phyloP scores from a whole-genome alignment of 2,113 vertebrate species.

The Mirounga angustirostris region DNA sequence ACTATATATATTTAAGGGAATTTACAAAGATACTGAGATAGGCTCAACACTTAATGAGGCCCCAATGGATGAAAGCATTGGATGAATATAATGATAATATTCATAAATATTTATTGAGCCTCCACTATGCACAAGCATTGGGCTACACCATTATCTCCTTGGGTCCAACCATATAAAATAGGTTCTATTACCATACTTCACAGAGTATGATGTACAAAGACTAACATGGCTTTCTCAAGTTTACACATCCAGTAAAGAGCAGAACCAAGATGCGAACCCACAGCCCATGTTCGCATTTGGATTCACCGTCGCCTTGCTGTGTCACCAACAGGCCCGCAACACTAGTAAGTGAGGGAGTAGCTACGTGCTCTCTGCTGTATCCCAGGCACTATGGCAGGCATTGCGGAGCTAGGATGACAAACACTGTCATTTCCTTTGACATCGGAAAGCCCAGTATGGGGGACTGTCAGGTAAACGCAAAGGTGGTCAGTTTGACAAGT shows the following conservation, averaged over 20 bases:
- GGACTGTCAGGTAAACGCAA: neutral
- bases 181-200: neutral
- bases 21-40: neutral
- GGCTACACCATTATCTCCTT: neutral
- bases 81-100: neutral
- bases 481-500: slow-evolving; percentile 1
- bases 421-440: neutral
- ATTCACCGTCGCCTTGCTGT: neutral
- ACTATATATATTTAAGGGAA: neutral
- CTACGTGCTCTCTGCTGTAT: neutral
- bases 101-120: neutral
- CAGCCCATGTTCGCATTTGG: neutral
- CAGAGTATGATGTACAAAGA: neutral
- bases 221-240: neutral
- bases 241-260: neutral
- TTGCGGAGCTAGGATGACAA: neutral
- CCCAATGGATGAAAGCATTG: neutral
- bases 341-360: neutral
- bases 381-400: neutral
- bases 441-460: neutral
- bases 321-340: neutral
- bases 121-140: neutral
- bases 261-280: neutral
- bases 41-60: neutral
- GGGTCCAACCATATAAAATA: neutral